Percentiles rank a stretch among this genome's conserved stretches.
Evolutionary conservation across 2,797 vertebrate species (phyloP).

Genomic region (Podarcis siculus): DNA sequence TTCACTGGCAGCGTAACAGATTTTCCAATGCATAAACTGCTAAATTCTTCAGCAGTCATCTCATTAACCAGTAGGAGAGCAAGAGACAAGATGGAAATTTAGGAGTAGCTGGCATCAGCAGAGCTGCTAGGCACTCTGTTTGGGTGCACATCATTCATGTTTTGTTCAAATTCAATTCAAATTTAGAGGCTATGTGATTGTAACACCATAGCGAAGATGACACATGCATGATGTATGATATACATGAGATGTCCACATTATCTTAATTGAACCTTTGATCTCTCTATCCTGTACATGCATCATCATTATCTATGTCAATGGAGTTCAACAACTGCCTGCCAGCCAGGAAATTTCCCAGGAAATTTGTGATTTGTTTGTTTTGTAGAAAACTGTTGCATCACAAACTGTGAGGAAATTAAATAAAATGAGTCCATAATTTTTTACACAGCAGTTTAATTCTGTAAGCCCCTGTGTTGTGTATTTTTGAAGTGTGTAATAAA

Average conservation of each 20-base stretch:
- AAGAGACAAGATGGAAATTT: slow-evolving; percentile 4
- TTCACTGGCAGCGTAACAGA: slow-evolving; percentile 24
- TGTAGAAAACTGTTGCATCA: background rate
- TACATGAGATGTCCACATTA: slow-evolving; percentile 9
- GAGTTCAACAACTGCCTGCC: background rate
- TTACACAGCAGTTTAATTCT: background rate
- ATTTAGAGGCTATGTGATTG: background rate
- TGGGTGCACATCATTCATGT: slow-evolving; percentile 2
- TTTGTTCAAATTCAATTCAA: background rate
- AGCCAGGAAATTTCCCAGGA: background rate
- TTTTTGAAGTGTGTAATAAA: background rate
- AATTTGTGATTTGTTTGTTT: slow-evolving; percentile 12
- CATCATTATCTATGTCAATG: background rate
- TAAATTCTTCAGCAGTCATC: slow-evolving; percentile 30
- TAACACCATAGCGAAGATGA: background rate
- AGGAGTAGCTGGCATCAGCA: slow-evolving; percentile 21
- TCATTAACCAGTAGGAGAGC: slow-evolving; percentile 34
- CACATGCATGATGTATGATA: background rate
- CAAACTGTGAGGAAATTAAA: slow-evolving; percentile 6
- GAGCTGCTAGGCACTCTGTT: background rate
- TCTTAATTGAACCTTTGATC: slow-evolving; percentile 23
- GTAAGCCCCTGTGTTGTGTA: background rate
- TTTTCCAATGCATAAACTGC: slow-evolving; percentile 7
- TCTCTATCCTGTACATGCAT: background rate
- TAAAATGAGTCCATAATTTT: background rate